phyloP scores from a whole-genome alignment of 2,888 invertebrate genomes.

The Tholera decimalis region DNA sequence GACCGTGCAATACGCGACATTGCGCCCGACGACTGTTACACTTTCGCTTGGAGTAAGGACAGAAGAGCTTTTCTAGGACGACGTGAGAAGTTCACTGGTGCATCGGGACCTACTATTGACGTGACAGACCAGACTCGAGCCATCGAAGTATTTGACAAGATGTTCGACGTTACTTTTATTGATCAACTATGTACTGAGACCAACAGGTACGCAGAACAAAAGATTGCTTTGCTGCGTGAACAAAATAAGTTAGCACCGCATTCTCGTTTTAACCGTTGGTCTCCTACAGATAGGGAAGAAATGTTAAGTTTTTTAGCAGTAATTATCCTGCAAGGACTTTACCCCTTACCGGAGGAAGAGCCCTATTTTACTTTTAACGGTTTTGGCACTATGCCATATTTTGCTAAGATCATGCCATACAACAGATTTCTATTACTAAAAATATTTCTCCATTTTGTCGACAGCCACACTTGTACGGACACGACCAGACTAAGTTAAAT shows the following conservation, averaged over 20 bases:
- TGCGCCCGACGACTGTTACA: background rate
- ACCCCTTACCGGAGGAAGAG: background rate
- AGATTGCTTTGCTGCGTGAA: slow-evolving; percentile 4
- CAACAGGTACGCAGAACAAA: slow-evolving; percentile 25
- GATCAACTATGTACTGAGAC: slow-evolving; percentile 47
- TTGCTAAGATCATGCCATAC: slow-evolving; percentile 57
- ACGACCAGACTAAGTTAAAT: background rate
- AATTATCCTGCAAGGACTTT: background rate
- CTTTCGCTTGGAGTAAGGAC: slow-evolving; percentile 2
- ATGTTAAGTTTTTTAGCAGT: slow-evolving; percentile 40
- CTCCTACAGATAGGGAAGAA: slow-evolving; percentile 55
- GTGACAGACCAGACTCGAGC: slow-evolving; percentile 3
- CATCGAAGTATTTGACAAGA: slow-evolving; percentile 30
- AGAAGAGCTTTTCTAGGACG: background rate
- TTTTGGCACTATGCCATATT: slow-evolving; percentile 62
- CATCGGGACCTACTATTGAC: slow-evolving; percentile 1
- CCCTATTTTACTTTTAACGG: slow-evolving; percentile 52
- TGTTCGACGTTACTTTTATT: slow-evolving; percentile 53
- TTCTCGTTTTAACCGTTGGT: slow-evolving; percentile 33
- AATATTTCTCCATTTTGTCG: too few species aligned
- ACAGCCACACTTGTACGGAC: too few species aligned
- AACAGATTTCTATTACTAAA: slow-evolving; percentile 32
- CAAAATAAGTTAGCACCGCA: background rate
- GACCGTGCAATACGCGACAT: background rate
- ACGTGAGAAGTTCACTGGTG: background rate